Base-by-base conservation (phyloP, 1,140 invertebrate genomes). In the Psix sp. region DNA sequence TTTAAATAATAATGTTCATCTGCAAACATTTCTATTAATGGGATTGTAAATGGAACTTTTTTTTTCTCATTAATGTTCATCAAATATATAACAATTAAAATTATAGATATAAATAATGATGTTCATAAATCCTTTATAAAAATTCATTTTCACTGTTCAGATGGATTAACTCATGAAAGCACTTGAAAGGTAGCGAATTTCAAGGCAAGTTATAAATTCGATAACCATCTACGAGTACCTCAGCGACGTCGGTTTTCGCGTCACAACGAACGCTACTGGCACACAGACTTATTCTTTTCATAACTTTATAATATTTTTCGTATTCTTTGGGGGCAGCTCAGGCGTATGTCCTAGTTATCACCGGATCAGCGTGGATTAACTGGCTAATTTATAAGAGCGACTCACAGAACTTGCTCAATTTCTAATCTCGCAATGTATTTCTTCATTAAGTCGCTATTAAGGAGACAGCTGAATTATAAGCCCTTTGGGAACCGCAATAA, bases 341-440 rank as follows among this genome's bases (percentile, higher is more conserved):
- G 73, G 76, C 78, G 77, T 84, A 82, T 82, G 80, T 78, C 78
- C 62, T 72, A 78, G 82, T 86, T 86, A 84, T 77, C 76, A 78
- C 49, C 73, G 80, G 80, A 86, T 86, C 83, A 82, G 66, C 73
- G 45, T 33, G 82, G 79, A 81, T 86, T 85, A 84, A 67, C 38
- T 10, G 38, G 33, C 74, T 80, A 80, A 84, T 83, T 84, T 86
- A 83, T 78, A 77, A 81, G 78, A 77, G 29, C 1, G 71, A 38
- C 33, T 51, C 42, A 17, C 38, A 43, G 21, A 42, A 74, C 74
- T 78, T 74, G 76, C 73, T 83, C 78, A 82, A 78, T 75, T 67
- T 72, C 79, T 84, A 81, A 84, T 82, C 80, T 77, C 59, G 20
- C 38, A 17, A 40, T 65, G 57, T 72, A 72, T 72, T 72, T 72